Conservation (phyloP, 64 coral and sea anemone genomes). For the Actinia tenebrosa region DNA sequence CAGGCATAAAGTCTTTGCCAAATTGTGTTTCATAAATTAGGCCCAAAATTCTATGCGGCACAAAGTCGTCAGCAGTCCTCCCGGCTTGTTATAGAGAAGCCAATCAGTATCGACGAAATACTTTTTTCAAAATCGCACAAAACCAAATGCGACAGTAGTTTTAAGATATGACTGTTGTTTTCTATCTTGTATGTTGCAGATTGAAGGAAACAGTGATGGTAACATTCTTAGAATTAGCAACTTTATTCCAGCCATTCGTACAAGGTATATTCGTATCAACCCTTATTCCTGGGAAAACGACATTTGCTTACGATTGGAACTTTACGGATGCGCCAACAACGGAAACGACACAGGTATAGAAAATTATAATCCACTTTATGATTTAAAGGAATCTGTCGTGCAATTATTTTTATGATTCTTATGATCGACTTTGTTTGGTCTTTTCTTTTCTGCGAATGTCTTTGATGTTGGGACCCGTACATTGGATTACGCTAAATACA, state of each 20-base stretch:
- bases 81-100: too few species aligned
- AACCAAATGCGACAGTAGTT: too few species aligned
- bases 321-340: not conserved
- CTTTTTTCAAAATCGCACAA: too few species aligned
- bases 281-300: not conserved
- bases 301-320: conserved; percentile 8
- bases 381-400: too few species aligned
- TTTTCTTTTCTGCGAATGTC: too few species aligned
- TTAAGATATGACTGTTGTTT: too few species aligned
- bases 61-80: too few species aligned
- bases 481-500: conserved; percentile 16
- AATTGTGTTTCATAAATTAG: not conserved
- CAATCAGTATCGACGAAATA: too few species aligned
- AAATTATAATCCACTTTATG: too few species aligned
- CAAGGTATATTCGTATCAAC: conserved; percentile 13
- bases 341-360: too few species aligned
- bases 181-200: not conserved
- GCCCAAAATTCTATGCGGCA: not conserved
- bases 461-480: not conserved
- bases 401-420: too few species aligned
- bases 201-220: not conserved
- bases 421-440: too few species aligned
- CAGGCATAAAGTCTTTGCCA: not conserved
- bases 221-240: not conserved
- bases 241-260: not conserved